A percentile compares a stretch with the other conserved stretches of the same genome.
These are phyloP conservation scores for Phortica variegata DNA, from an alignment of 1,140 invertebrate species.

Conservation along the genomic window DNA sequence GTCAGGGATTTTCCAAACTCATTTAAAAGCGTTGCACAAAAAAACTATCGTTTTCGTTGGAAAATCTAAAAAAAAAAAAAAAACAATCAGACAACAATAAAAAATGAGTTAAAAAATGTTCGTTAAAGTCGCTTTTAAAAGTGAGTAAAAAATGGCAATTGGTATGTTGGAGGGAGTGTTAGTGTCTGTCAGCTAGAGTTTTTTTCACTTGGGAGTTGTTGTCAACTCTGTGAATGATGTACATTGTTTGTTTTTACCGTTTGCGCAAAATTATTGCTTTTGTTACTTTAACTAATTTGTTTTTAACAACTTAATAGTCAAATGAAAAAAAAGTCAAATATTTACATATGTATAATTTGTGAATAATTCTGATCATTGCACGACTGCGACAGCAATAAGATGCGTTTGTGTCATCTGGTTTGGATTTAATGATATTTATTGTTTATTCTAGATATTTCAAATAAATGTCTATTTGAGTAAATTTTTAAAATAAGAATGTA, in stretches of 20 bases:
- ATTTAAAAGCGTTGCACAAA: constrained; percentile 17
- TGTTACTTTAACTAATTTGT: constrained; percentile 28
- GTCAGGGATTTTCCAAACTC: constrained; percentile 37
- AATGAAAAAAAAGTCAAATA: no score
- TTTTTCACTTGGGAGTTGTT: constrained; percentile 22
- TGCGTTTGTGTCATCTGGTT: no score
- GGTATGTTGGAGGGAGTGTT: constrained; percentile 2
- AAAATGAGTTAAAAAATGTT: constrained; percentile 2
- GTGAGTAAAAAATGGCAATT: background rate
- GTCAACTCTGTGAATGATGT: constrained; percentile 15
- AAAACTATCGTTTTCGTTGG: constrained; percentile 12
- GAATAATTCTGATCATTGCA: no score
- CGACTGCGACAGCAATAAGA: no score
- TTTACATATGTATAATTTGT: no score
- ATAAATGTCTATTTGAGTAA: background rate
- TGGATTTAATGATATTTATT: background rate
- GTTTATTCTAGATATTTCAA: background rate
- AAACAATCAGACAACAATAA: background rate
- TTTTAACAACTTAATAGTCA: constrained; percentile 49
- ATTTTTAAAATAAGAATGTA: background rate
- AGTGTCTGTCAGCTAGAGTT: constrained; percentile 14
- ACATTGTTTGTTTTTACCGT: constrained; percentile 10
- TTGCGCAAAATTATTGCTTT: no score
- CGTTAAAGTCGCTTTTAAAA: background rate
- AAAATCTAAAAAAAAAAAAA: constrained; percentile 6